Conservation (phyloP, 2,888 invertebrate genomes). For the Melanotus villosus region DNA sequence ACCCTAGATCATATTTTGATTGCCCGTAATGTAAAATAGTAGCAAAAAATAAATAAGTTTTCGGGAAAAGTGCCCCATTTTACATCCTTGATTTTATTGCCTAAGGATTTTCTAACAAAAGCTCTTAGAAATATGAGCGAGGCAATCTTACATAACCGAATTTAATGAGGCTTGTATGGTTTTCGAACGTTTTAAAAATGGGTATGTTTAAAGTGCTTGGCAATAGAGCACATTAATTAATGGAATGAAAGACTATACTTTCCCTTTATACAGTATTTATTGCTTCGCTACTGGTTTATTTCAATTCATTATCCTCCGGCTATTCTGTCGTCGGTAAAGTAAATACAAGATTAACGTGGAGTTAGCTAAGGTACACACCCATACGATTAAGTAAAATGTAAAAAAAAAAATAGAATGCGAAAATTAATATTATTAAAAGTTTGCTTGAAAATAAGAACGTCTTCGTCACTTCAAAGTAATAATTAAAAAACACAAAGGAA, state of each 20-base stretch:
- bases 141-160: not conserved
- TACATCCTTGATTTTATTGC: slow-evolving; percentile 20
- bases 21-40: slow-evolving; percentile 57
- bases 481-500: too few relatives aligned
- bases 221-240: slow-evolving; percentile 1
- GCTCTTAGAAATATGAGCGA: not conserved
- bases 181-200: not conserved
- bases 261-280: not conserved
- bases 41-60: slow-evolving; percentile 46
- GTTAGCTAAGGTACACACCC: too few relatives aligned
- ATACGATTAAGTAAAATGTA: too few relatives aligned
- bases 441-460: too few relatives aligned
- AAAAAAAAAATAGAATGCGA: too few relatives aligned
- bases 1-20: slow-evolving; percentile 67
- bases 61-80: slow-evolving; percentile 16
- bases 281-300: slow-evolving; percentile 12
- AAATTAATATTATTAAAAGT: too few relatives aligned
- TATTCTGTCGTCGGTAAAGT: not conserved
- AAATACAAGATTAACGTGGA: too few relatives aligned
- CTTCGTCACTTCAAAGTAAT: too few relatives aligned
- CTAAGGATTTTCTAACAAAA: slow-evolving; percentile 1
- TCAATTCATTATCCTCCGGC: slow-evolving; percentile 3
- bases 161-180: not conserved
- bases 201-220: not conserved
- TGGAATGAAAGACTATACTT: slow-evolving; percentile 6